Conservation (phyloP, 2,113 vertebrate genomes). For the Cyanoderma ruficeps region DNA sequence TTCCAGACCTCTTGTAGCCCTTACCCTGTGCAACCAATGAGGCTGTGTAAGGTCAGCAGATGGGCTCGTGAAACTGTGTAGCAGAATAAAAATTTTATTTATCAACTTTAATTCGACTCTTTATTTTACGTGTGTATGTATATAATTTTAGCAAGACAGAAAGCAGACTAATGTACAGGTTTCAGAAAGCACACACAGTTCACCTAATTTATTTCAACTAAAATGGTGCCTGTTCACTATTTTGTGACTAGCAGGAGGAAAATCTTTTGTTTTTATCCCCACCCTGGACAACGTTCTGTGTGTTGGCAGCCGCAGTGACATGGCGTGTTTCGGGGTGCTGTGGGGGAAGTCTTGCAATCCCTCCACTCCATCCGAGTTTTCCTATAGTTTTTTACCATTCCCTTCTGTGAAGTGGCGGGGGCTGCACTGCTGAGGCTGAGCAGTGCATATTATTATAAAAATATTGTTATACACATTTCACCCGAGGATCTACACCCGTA, state of each 20-base stretch:
- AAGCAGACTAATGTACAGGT: neutral
- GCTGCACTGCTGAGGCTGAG: too few species aligned
- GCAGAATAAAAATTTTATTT: neutral
- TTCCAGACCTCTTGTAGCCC: neutral
- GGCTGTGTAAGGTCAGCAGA: neutral
- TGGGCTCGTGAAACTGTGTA: neutral
- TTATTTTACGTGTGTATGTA: neutral
- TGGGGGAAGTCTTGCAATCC: neutral
- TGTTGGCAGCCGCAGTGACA: accelerated
- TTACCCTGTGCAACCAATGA: neutral
- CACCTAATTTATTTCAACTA: neutral
- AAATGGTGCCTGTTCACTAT: neutral
- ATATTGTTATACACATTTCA: neutral
- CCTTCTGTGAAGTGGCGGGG: neutral
- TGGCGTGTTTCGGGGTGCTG: neutral
- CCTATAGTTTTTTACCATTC: accelerated
- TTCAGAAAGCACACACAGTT: neutral
- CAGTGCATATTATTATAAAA: neutral
- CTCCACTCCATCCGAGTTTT: accelerated
- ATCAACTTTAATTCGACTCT: accelerated
- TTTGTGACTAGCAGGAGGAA: neutral
- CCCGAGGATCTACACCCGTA: neutral
- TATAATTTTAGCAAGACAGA: neutral
- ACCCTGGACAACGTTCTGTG: accelerated
- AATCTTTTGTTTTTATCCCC: neutral